A percentile compares a stretch with the other conserved stretches of the same genome.
Evolutionary conservation across 2,888 invertebrate genomes (phyloP).

Genomic region (Dryobota labecula): DNA sequence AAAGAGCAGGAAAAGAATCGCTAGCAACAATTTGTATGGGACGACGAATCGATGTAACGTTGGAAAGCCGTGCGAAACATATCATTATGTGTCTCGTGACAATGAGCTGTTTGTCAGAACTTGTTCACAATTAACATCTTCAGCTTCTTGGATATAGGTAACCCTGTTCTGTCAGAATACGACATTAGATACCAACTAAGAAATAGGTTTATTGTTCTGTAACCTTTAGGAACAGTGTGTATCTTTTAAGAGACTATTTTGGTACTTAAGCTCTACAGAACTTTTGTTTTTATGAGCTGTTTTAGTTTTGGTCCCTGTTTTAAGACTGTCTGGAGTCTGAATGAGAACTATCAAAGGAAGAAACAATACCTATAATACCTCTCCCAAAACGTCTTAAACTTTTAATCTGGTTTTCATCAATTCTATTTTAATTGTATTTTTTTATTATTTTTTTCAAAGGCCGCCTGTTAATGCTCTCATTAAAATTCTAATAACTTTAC

Average conservation of each 20-base stretch:
- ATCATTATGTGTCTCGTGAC: conserved; percentile 32
- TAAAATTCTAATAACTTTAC: not conserved
- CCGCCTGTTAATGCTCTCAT: not conserved
- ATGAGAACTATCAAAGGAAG: not conserved
- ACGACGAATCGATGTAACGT: conserved; percentile 30
- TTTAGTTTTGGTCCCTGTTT: conserved; percentile 3
- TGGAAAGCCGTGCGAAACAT: conserved; percentile 29
- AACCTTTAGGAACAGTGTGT: conserved; percentile 7
- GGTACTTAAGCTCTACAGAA: not conserved
- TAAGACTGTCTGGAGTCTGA: not conserved
- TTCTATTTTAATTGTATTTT: not conserved
- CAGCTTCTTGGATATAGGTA: conserved; percentile 36
- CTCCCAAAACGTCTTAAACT: no score
- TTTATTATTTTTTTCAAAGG: not conserved
- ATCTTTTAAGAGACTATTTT: not conserved
- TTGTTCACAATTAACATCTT: conserved; percentile 42
- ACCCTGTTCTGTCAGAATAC: not conserved
- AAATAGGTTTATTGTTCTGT: conserved; percentile 9
- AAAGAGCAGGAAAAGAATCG: not conserved
- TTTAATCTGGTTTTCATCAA: not conserved
- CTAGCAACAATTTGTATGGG: conserved; percentile 29
- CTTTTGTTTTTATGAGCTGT: conserved; percentile 20
- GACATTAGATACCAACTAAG: not conserved
- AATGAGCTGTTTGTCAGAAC: conserved; percentile 60
- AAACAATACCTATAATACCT: not conserved